phyloP scores from a whole-genome alignment of 1,140 invertebrate species.

The Halotydeus destructor region DNA sequence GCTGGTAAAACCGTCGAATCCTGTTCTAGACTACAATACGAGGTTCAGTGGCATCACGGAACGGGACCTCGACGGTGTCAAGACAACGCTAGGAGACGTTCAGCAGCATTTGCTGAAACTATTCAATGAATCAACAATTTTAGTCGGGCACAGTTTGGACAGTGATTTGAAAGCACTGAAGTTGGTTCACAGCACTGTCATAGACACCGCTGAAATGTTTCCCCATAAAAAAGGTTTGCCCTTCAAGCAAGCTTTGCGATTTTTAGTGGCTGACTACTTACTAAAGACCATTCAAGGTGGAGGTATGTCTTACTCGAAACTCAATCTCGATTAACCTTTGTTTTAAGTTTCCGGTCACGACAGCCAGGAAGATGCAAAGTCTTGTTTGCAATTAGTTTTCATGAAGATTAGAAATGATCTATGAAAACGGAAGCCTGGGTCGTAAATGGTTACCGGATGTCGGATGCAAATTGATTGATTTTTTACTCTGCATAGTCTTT shows the following conservation, averaged over 20 bases:
- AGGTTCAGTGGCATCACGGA: slow-evolving; percentile 72
- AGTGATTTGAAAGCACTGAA: slow-evolving; percentile 85
- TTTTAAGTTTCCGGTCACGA: slow-evolving; percentile 63
- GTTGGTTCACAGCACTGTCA: slow-evolving; percentile 64
- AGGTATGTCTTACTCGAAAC: slow-evolving; percentile 27
- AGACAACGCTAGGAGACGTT: slow-evolving; percentile 52
- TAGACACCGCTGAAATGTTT: slow-evolving; percentile 89
- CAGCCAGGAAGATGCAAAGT: slow-evolving; percentile 63
- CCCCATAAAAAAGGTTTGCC: slow-evolving; percentile 81
- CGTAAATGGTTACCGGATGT: too few species aligned
- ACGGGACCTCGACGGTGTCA: slow-evolving; percentile 41
- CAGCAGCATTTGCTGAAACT: slow-evolving; percentile 68
- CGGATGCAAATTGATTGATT: too few species aligned
- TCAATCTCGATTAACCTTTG: slow-evolving; percentile 9
- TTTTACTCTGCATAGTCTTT: too few species aligned
- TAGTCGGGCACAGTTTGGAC: slow-evolving; percentile 90
- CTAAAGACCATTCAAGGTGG: slow-evolving; percentile 86
- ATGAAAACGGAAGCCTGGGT: too few species aligned
- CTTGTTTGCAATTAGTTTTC: slow-evolving; percentile 60
- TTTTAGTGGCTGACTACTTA: slow-evolving; percentile 62
- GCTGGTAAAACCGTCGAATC: slow-evolving; percentile 51
- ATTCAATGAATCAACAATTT: slow-evolving; percentile 69
- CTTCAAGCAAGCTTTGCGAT: slow-evolving; percentile 67
- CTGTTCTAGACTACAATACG: slow-evolving; percentile 67
- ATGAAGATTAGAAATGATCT: slow-evolving; percentile 40